These are phyloP conservation scores for Cheilosia vulpina DNA, from an alignment of 2,888 invertebrate species.

Conservation along the genomic window DNA sequence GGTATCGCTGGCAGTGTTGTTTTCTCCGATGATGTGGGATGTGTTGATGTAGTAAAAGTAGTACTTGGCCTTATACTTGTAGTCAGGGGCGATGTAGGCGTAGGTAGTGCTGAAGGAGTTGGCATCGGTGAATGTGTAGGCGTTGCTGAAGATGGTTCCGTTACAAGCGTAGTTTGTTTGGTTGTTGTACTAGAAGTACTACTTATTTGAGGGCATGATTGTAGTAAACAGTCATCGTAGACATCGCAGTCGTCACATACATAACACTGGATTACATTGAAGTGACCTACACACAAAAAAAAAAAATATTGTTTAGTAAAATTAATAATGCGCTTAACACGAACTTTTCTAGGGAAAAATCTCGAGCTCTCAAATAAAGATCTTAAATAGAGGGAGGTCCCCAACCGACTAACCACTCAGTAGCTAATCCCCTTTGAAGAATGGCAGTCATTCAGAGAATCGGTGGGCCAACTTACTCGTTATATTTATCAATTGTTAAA, in stretches of 20 bases:
- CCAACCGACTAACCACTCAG: no score
- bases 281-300: background rate
- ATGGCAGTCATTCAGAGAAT: no score
- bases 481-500: no score
- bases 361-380: no score
- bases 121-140: background rate
- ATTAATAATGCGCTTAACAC: background rate
- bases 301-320: background rate
- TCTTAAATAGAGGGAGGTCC: no score
- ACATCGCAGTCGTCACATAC: background rate
- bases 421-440: no score
- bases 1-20: background rate
- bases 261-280: background rate
- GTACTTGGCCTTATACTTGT: background rate
- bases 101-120: background rate
- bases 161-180: no score
- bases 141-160: background rate
- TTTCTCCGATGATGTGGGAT: background rate
- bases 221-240: background rate
- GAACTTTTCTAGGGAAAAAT: no score
- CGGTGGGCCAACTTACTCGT: no score
- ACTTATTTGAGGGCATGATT: background rate
- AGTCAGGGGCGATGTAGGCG: background rate
- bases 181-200: background rate
- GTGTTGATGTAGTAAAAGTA: background rate